Evolutionary conservation across 2,797 vertebrate genomes (phyloP).

Genomic region (Diplodus puntazzo): DNA sequence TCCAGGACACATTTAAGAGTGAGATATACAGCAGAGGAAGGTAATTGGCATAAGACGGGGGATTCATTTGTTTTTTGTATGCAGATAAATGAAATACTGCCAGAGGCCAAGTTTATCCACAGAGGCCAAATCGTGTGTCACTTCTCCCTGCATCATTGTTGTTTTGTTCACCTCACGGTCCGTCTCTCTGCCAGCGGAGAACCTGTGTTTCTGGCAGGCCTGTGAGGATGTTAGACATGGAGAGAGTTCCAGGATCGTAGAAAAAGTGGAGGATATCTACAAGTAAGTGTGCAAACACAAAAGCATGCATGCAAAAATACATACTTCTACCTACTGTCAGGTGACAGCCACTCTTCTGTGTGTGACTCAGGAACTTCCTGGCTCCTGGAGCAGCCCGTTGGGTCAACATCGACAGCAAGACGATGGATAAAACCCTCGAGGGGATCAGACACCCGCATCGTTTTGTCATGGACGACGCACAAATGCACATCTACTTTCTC

Average conservation of each 20-base stretch:
- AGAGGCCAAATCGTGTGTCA: conserved; percentile 19
- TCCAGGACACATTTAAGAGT: background rate
- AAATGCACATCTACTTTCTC: conserved; percentile 97
- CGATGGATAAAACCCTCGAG: conserved; percentile 92
- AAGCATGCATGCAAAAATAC: background rate
- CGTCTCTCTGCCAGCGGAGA: conserved; percentile 86
- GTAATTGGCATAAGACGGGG: background rate
- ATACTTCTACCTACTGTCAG: background rate
- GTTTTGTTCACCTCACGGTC: conserved; percentile 5
- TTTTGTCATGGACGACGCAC: conserved; percentile 92
- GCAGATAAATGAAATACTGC: background rate
- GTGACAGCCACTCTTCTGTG: conserved; percentile 1
- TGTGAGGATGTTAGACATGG: conserved; percentile 93
- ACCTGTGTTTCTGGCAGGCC: conserved; percentile 95
- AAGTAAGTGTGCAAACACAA: conserved; percentile 82
- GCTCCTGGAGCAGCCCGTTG: conserved; percentile 92
- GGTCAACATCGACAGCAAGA: conserved; percentile 97
- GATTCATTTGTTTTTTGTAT: conserved; percentile 19
- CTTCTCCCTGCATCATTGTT: conserved; percentile 17
- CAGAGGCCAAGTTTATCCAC: conserved; percentile 8
- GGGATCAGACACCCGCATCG: conserved; percentile 90
- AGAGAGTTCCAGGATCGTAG: conserved; percentile 86
- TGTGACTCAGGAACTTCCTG: conserved; percentile 82
- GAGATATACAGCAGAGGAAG: background rate
- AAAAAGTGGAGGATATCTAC: conserved; percentile 90